Evolutionary conservation across 2,113 vertebrate genomes (phyloP).

Genomic region (Conger conger): DNA sequence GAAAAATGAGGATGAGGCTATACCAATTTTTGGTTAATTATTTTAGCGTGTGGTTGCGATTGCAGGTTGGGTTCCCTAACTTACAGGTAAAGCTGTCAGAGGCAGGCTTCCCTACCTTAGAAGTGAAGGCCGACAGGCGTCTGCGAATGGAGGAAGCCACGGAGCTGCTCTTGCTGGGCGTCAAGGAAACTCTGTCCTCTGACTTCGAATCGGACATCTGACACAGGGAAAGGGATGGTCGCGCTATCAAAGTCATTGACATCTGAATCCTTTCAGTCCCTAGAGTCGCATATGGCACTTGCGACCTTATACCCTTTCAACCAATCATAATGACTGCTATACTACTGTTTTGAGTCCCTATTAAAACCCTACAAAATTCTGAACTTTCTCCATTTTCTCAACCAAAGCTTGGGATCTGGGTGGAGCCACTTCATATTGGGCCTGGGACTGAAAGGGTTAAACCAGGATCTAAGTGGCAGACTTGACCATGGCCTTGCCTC

Average conservation of each 20-base stretch:
- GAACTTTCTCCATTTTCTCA: too few relatives aligned
- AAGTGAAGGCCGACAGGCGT: conserved; percentile 30
- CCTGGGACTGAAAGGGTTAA: too few relatives aligned
- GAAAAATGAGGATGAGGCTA: background rate
- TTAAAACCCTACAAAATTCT: too few relatives aligned
- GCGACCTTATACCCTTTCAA: too few relatives aligned
- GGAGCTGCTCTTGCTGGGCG: conserved; percentile 39
- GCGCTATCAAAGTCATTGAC: background rate
- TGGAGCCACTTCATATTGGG: too few relatives aligned
- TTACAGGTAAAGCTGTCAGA: background rate
- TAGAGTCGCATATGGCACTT: too few relatives aligned
- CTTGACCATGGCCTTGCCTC: conserved; percentile 25
- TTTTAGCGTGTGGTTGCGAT: too few relatives aligned
- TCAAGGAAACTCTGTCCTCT: conserved; percentile 8
- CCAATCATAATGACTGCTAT: too few relatives aligned
- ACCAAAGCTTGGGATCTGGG: too few relatives aligned
- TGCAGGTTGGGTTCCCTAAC: background rate
- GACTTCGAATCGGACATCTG: conserved; percentile 21
- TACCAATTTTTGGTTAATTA: background rate
- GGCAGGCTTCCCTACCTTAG: background rate
- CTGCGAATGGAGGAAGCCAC: conserved; percentile 41
- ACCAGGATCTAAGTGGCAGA: background rate
- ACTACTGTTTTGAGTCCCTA: too few relatives aligned
- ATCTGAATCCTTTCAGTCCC: background rate
- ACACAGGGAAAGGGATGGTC: background rate